phyloP scores from a whole-genome alignment of 2,888 invertebrate species.

The Abscondita cerata region DNA sequence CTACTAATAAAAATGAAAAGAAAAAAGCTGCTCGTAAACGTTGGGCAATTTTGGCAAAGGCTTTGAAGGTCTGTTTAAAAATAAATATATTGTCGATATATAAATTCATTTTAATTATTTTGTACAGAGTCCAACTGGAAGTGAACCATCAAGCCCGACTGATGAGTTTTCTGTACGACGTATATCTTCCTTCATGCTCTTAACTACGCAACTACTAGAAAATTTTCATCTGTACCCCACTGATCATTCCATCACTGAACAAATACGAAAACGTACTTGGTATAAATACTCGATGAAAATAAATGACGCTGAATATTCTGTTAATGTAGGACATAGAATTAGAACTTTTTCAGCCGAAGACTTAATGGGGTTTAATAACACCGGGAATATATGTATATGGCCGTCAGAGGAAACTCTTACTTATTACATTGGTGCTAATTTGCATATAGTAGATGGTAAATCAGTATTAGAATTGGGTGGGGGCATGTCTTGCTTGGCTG shows the following conservation, averaged over 20 bases:
- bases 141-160: constrained; percentile 58
- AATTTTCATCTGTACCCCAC: constrained; percentile 35
- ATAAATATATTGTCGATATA: constrained; percentile 42
- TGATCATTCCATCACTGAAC: constrained; percentile 46
- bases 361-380: constrained; percentile 82
- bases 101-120: constrained; percentile 32
- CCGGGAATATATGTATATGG: constrained; percentile 82
- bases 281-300: constrained; percentile 66
- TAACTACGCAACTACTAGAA: constrained; percentile 59
- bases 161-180: constrained; percentile 64
- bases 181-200: constrained; percentile 66
- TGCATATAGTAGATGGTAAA: constrained; percentile 69
- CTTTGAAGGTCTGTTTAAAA: constrained; percentile 62
- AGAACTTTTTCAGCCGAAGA: constrained; percentile 72
- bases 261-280: constrained; percentile 64
- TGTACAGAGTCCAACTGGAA: constrained; percentile 56
- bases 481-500: constrained; percentile 85
- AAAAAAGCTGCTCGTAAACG: constrained; percentile 69
- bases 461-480: constrained; percentile 81
- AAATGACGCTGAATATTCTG: constrained; percentile 60
- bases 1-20: constrained; percentile 53
- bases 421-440: constrained; percentile 71
- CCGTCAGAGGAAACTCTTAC: constrained; percentile 79
- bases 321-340: constrained; percentile 67
- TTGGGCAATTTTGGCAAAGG: constrained; percentile 74